Percentiles rank a stretch among this genome's conserved stretches.
phyloP scores from a whole-genome alignment of 1,140 invertebrate genomes.

The Chionoecetes opilio region DNA sequence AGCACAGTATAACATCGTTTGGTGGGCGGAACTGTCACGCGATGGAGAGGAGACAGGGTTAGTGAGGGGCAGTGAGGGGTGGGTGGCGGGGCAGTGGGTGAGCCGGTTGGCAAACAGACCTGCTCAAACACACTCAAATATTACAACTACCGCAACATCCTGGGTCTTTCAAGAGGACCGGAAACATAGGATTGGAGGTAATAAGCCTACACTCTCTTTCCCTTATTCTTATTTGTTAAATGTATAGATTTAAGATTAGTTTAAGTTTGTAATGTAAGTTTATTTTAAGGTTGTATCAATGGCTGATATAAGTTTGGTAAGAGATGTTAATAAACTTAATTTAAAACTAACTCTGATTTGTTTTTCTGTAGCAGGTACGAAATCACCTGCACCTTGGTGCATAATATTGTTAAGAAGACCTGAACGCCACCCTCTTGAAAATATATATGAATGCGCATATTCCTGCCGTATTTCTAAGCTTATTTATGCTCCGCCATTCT shows the following conservation, averaged over 20 bases:
- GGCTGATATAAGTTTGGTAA: no score
- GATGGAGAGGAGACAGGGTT: background rate
- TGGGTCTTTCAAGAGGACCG: background rate
- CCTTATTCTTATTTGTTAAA: no score
- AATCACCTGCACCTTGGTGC: no score
- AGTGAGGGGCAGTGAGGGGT: background rate
- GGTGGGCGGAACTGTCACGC: background rate
- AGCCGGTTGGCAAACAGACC: background rate
- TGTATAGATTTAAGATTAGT: no score
- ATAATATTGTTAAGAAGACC: background rate
- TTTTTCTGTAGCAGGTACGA: no score
- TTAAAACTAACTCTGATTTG: no score
- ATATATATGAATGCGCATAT: background rate
- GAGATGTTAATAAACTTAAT: no score
- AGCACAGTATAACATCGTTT: background rate
- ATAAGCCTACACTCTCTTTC: background rate
- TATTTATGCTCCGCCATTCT: background rate
- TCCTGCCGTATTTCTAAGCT: background rate
- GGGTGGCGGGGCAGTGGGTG: background rate
- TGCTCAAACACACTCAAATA: background rate
- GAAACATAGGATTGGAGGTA: background rate
- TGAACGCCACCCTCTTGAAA: background rate
- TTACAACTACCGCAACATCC: conserved; percentile 12
- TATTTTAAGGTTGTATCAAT: no score
- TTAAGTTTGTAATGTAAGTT: no score